Evolutionary conservation across 2,888 invertebrate species (phyloP).

Genomic region (Pasiphila rectangulata): DNA sequence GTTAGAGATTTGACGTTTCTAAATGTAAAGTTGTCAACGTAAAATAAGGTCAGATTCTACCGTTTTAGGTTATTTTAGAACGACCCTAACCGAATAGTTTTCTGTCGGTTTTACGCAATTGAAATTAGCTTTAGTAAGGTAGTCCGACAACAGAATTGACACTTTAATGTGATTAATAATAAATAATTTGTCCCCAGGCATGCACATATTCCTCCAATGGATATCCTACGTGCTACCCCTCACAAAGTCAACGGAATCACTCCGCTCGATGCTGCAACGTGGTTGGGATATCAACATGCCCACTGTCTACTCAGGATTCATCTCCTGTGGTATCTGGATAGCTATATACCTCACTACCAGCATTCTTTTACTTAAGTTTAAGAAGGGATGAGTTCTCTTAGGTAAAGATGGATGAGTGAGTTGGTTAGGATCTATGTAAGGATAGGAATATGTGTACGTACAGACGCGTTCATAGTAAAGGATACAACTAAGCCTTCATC

Average conservation of each 20-base stretch:
- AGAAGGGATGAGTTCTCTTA: slow-evolving; percentile 84
- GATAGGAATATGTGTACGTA: too few relatives aligned
- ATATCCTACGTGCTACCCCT: slow-evolving; percentile 89
- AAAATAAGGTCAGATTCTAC: too few relatives aligned
- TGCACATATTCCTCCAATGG: slow-evolving; percentile 87
- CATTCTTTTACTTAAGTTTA: slow-evolving; percentile 89
- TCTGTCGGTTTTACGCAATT: too few relatives aligned
- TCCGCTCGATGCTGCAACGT: slow-evolving; percentile 90
- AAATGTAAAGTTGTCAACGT: too few relatives aligned
- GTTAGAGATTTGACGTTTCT: too few relatives aligned
- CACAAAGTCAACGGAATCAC: slow-evolving; percentile 92
- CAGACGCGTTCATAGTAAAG: too few relatives aligned
- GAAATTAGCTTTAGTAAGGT: too few relatives aligned
- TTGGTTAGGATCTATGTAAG: too few relatives aligned
- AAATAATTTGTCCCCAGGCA: slow-evolving; percentile 61
- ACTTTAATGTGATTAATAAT: neutral
- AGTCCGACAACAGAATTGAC: neutral
- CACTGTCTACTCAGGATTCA: slow-evolving; percentile 89
- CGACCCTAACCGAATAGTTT: too few relatives aligned
- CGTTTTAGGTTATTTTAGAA: too few relatives aligned
- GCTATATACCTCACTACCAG: slow-evolving; percentile 86
- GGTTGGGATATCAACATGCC: slow-evolving; percentile 89
- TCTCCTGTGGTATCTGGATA: slow-evolving; percentile 90
- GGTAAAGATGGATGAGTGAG: too few relatives aligned
- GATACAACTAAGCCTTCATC: too few relatives aligned